A percentile compares a stretch with the other conserved stretches of the same genome.
phyloP scores from a whole-genome alignment of 2,797 vertebrate species.

The Emys orbicularis region DNA sequence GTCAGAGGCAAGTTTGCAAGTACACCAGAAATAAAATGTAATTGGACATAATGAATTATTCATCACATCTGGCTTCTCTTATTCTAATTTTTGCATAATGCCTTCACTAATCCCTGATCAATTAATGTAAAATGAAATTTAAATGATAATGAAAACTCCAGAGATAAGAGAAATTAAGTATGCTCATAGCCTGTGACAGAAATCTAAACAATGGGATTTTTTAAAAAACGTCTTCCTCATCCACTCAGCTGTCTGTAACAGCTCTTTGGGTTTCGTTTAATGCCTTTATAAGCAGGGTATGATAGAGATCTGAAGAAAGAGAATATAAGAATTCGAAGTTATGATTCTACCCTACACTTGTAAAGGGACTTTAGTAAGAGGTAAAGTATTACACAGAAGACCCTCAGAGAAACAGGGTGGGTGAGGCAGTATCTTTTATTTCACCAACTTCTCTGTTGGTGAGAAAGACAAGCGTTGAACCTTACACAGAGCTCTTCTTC shows the following conservation, averaged over 20 bases:
- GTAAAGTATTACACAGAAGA: fast-evolving
- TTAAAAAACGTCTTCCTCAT: not conserved
- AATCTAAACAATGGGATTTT: constrained; percentile 79
- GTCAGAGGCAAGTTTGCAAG: constrained; percentile 78
- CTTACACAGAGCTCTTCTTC: not conserved
- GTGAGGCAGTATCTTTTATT: not conserved
- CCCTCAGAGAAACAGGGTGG: fast-evolving
- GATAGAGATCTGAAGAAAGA: not conserved
- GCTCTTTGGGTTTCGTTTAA: not conserved
- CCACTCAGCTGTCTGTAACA: constrained; percentile 39
- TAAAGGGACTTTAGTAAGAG: fast-evolving
- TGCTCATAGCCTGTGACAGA: constrained; percentile 78
- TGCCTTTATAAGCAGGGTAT: not conserved
- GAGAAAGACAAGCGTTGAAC: not conserved
- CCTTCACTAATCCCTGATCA: constrained; percentile 86
- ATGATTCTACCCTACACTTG: not conserved
- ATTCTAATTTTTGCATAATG: constrained; percentile 82
- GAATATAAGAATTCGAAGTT: not conserved
- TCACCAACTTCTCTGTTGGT: not conserved
- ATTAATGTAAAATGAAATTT: constrained; percentile 87
- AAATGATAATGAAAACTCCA: constrained; percentile 86
- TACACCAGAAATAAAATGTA: constrained; percentile 73
- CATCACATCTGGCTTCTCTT: constrained; percentile 80
- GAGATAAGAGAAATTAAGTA: constrained; percentile 83
- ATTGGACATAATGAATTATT: constrained; percentile 84